Conservation (phyloP, 2,113 vertebrate species). For the Mesembrinibis cayennensis region DNA sequence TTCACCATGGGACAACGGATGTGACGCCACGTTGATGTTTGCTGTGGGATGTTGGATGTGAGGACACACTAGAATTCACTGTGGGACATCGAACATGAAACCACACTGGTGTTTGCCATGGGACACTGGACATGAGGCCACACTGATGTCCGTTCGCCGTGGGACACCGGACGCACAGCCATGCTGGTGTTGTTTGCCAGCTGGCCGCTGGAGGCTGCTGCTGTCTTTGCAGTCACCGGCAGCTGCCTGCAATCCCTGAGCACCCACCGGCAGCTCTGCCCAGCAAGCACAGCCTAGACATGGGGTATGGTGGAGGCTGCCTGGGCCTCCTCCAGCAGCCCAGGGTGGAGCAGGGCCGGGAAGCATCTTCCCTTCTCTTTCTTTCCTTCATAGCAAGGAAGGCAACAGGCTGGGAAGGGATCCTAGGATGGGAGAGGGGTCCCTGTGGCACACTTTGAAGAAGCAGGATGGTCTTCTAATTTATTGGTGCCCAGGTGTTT, state of each 20-base stretch:
- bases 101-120: rapidly evolving
- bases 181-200: neutral
- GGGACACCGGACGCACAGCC: neutral
- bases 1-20: neutral
- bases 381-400: neutral
- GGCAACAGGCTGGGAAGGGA: neutral
- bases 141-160: neutral
- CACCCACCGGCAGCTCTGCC: neutral
- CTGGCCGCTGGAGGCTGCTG: slow-evolving; percentile 66
- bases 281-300: rapidly evolving
- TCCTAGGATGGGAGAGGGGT: neutral
- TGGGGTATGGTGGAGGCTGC: too few relatives aligned
- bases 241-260: neutral
- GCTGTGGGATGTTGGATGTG: rapidly evolving
- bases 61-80: rapidly evolving
- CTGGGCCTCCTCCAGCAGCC: neutral
- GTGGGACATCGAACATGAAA: rapidly evolving
- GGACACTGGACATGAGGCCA: neutral
- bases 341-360: neutral
- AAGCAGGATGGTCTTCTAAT: neutral
- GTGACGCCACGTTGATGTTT: rapidly evolving
- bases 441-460: neutral
- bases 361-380: neutral
- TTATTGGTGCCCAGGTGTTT: neutral
- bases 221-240: slow-evolving; percentile 35